A percentile compares a stretch with the other conserved stretches of the same genome.
Conservation (phyloP, 2,797 vertebrate genomes). For the Gephyroberyx darwinii region DNA sequence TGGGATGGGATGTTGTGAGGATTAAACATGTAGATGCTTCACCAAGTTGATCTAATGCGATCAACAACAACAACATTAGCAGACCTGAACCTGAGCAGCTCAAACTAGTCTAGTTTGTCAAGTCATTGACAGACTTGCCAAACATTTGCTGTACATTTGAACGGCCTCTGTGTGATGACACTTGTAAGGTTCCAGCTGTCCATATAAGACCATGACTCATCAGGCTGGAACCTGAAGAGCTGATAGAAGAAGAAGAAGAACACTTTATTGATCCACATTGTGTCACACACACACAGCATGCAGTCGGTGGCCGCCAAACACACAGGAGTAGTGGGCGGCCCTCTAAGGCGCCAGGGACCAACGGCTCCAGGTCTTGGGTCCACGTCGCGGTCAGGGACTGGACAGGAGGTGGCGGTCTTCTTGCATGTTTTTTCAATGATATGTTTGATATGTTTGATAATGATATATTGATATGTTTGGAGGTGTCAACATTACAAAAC, state of each 20-base stretch:
- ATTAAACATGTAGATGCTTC: conserved; percentile 59
- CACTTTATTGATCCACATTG: too few species aligned
- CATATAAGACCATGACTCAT: conserved; percentile 24
- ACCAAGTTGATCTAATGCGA: conserved; percentile 42
- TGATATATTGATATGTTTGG: conserved; percentile 27
- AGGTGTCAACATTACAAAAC: conserved; percentile 12
- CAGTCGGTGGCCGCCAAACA: too few species aligned
- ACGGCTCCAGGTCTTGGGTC: too few species aligned
- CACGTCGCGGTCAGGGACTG: too few species aligned
- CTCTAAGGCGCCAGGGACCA: too few species aligned
- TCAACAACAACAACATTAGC: conserved; percentile 13
- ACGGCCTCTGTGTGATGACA: background rate
- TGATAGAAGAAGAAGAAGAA: too few species aligned
- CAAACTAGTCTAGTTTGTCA: conserved; percentile 11
- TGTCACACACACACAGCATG: too few species aligned
- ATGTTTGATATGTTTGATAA: too few species aligned
- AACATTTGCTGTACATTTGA: conserved; percentile 3
- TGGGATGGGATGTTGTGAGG: conserved; percentile 46
- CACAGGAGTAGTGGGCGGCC: too few species aligned
- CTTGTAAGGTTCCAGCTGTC: conserved; percentile 17
- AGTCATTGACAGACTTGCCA: conserved; percentile 3
- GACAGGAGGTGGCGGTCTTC: too few species aligned
- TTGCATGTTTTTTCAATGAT: too few species aligned
- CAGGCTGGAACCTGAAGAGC: conserved; percentile 16
- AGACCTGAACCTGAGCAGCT: background rate